Evolutionary conservation across 2,888 invertebrate species (phyloP).

Genomic region (Rhogogaster chlorosoma): DNA sequence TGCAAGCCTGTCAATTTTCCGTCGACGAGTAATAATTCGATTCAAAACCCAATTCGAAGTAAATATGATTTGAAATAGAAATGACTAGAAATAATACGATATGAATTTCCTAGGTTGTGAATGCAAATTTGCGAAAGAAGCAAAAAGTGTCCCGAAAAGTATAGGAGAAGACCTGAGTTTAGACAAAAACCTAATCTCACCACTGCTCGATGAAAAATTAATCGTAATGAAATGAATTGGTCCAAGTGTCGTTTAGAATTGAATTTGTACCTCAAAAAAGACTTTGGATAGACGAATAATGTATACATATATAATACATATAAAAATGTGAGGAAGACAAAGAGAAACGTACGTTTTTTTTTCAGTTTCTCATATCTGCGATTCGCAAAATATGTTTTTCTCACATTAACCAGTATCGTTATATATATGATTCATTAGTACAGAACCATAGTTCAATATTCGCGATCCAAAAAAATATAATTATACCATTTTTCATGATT

Average conservation of each 20-base stretch:
- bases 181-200: not conserved
- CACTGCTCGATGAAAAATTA: not conserved
- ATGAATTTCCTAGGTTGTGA: slow-evolving; percentile 5
- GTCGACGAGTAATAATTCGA: not conserved
- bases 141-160: slow-evolving; percentile 10
- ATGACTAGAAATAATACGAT: not conserved
- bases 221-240: not conserved
- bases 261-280: not conserved
- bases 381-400: not conserved
- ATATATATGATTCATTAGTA: not conserved
- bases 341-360: not conserved
- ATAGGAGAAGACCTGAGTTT: slow-evolving; percentile 4
- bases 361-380: not conserved
- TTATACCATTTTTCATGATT: not conserved
- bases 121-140: slow-evolving; percentile 35
- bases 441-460: not conserved
- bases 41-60: not conserved
- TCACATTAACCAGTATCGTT: not conserved
- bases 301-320: not conserved
- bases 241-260: not conserved
- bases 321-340: not conserved
- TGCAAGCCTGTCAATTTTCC: not conserved
- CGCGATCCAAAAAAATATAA: not conserved
- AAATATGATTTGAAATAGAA: not conserved
- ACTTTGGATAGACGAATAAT: not conserved